These are phyloP conservation scores for Silurus asotus DNA, from an alignment of 2,113 vertebrate genomes.

Conservation along the genomic window DNA sequence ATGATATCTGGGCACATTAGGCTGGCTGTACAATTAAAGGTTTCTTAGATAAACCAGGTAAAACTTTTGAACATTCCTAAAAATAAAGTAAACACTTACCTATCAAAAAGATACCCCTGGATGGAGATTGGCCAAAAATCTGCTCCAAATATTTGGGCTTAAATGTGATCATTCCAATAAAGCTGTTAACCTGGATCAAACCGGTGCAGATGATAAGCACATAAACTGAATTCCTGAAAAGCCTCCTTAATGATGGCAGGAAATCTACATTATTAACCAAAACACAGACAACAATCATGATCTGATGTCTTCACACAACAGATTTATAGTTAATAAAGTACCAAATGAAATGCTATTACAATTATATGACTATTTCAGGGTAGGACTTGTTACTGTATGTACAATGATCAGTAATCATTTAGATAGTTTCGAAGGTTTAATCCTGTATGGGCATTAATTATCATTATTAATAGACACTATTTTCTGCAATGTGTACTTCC, in stretches of 20 bases:
- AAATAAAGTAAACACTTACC: conserved; percentile 69
- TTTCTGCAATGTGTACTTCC: neutral
- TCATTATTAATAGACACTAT: neutral
- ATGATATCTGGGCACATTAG: neutral
- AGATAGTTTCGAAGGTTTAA: neutral
- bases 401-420: neutral
- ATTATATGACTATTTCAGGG: neutral
- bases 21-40: neutral
- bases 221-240: conserved; percentile 84
- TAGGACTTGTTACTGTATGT: neutral
- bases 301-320: neutral
- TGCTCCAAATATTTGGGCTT: conserved; percentile 95
- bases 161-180: conserved; percentile 95
- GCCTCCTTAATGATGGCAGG: conserved; percentile 81
- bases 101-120: conserved; percentile 90
- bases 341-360: neutral
- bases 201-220: conserved; percentile 80
- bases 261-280: conserved; percentile 79
- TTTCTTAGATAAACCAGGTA: neutral
- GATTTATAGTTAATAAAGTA: neutral
- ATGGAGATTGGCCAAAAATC: conserved; percentile 85
- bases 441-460: neutral
- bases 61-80: neutral
- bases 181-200: conserved; percentile 82
- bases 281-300: neutral